phyloP scores from a whole-genome alignment of 2,888 invertebrate genomes.

The Mimachlamys varia region DNA sequence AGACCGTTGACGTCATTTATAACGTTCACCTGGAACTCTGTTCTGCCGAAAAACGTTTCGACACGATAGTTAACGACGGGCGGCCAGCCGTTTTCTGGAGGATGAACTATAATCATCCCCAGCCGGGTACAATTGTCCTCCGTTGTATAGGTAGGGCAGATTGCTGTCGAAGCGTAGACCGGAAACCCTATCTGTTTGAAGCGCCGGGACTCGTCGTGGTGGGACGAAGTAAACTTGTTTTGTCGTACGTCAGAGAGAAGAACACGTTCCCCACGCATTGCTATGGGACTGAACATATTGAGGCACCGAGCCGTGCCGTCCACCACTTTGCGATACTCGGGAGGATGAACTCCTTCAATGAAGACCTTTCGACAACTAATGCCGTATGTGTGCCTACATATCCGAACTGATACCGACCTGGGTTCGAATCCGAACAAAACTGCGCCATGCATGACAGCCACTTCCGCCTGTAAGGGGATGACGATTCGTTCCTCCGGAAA shows the following conservation, averaged over 20 bases:
- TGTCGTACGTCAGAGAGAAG: neutral
- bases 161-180: neutral
- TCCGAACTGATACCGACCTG: neutral
- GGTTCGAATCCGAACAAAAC: neutral
- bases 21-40: neutral
- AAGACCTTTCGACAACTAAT: neutral
- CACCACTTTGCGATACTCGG: neutral
- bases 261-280: neutral
- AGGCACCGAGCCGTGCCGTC: neutral
- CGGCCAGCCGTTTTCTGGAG: constrained; percentile 8
- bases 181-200: neutral
- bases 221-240: neutral
- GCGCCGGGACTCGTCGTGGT: neutral
- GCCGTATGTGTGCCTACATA: neutral
- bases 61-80: neutral
- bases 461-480: neutral
- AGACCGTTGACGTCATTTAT: neutral
- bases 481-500: neutral
- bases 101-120: neutral
- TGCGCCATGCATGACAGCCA: neutral
- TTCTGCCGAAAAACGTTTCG: neutral
- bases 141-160: neutral
- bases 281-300: neutral
- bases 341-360: neutral
- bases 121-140: neutral